phyloP scores from a whole-genome alignment of 2,797 vertebrate genomes.

The Sphenodon punctatus region DNA sequence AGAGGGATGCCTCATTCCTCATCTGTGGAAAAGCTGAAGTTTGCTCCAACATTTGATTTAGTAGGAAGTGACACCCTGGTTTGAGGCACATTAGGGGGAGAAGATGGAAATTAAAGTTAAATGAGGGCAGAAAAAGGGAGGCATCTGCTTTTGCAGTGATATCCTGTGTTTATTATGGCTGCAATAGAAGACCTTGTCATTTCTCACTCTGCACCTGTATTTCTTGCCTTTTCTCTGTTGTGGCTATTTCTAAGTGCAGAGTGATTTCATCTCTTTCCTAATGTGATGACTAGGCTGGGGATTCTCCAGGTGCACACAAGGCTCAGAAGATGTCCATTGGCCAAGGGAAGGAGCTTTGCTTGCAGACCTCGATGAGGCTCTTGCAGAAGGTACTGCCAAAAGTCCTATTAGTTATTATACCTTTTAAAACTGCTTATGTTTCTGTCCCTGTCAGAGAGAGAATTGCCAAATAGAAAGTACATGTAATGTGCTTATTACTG shows the following conservation, averaged over 20 bases:
- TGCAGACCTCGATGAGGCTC: constrained; percentile 2
- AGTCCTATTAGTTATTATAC: not conserved
- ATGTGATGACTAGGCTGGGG: not conserved
- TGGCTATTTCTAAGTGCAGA: constrained; percentile 27
- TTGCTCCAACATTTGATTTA: not conserved
- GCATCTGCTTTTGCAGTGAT: not conserved
- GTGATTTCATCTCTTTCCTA: not conserved
- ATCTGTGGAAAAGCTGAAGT: not conserved
- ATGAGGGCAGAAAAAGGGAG: not conserved
- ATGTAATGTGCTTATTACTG: constrained; percentile 1
- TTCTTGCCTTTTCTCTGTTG: not conserved
- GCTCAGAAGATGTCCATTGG: not conserved
- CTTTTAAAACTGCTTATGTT: not conserved
- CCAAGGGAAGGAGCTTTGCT: not conserved
- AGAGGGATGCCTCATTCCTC: not conserved
- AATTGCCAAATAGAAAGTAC: not conserved
- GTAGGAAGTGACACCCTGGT: not conserved
- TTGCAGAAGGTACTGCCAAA: constrained; percentile 16
- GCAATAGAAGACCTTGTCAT: constrained; percentile 9
- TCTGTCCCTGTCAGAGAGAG: not conserved
- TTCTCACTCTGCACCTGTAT: constrained; percentile 12
- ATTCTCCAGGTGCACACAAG: not conserved
- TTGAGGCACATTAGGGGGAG: not conserved
- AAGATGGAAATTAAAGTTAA: not conserved
- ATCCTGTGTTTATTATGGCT: not conserved